A percentile compares a stretch with the other conserved stretches of the same genome.
phyloP scores from a whole-genome alignment of 2,888 invertebrate species.

The Graphium colonna region DNA sequence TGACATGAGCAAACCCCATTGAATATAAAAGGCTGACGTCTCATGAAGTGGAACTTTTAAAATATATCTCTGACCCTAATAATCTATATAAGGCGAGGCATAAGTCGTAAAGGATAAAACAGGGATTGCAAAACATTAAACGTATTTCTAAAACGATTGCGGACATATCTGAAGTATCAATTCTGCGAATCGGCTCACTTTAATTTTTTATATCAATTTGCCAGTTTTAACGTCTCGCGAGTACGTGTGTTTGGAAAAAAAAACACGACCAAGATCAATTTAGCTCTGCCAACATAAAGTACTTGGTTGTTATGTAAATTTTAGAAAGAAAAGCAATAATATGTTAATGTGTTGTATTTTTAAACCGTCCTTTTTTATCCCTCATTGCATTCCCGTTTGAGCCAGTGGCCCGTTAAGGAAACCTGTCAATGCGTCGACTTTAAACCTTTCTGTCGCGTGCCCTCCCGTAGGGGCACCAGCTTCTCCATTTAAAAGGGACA shows the following conservation, averaged over 20 bases:
- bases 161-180: too few species aligned
- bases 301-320: conserved; percentile 21
- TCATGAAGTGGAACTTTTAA: too few species aligned
- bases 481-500: conserved; percentile 19
- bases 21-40: too few species aligned
- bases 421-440: conserved; percentile 51
- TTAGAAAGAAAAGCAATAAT: conserved; percentile 24
- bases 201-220: not conserved
- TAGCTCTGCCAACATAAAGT: conserved; percentile 17
- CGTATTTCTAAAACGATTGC: too few species aligned
- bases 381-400: conserved; percentile 46
- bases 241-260: not conserved
- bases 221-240: not conserved
- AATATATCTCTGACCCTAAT: too few species aligned
- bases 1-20: too few species aligned
- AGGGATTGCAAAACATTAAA: too few species aligned
- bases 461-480: conserved; percentile 39
- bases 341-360: conserved; percentile 34
- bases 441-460: conserved; percentile 53
- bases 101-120: too few species aligned
- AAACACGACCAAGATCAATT: conserved; percentile 8
- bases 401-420: conserved; percentile 55
- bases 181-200: too few species aligned
- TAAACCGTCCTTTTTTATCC: conserved; percentile 44
- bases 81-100: too few species aligned